Conservation (phyloP, 2,888 invertebrate genomes). For the Mimas tiliae region DNA sequence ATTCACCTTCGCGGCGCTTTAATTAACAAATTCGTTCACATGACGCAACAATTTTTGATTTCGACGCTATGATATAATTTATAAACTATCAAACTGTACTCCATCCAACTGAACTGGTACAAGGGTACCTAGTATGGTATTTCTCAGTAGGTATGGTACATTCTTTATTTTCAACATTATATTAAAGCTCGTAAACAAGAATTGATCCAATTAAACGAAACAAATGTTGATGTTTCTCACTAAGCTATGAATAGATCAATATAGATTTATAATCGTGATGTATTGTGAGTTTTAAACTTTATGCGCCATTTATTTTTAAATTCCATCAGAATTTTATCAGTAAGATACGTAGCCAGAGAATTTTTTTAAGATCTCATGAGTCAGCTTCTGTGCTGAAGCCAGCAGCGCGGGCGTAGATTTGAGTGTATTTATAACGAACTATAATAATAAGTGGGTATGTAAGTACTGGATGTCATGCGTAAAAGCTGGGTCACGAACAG, state of each 20-base stretch:
- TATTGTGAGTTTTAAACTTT: not conserved
- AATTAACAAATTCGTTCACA: constrained; percentile 2
- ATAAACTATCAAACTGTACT: not conserved
- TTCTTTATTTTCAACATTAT: not conserved
- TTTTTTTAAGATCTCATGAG: constrained; percentile 39
- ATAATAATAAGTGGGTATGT: constrained; percentile 32
- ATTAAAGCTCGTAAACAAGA: not conserved
- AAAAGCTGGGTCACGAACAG: constrained; percentile 14
- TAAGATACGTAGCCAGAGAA: constrained; percentile 16
- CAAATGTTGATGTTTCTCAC: not conserved
- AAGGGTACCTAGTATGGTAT: too few relatives aligned
- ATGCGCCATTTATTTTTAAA: not conserved
- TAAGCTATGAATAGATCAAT: not conserved
- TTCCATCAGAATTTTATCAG: constrained; percentile 8
- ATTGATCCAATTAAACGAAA: not conserved
- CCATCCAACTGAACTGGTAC: not conserved
- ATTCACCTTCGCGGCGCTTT: constrained; percentile 1
- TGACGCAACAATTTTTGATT: not conserved
- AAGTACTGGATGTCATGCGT: constrained; percentile 23
- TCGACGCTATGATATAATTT: not conserved
- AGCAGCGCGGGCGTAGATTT: constrained; percentile 37
- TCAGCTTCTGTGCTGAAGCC: constrained; percentile 41
- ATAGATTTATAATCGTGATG: not conserved
- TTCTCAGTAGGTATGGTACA: too few relatives aligned
- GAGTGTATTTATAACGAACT: constrained; percentile 39